A percentile compares a stretch with the other conserved stretches of the same genome.
These are phyloP conservation scores for Sarcophaga carnaria DNA, from an alignment of 2,888 invertebrate genomes.

Conservation along the genomic window DNA sequence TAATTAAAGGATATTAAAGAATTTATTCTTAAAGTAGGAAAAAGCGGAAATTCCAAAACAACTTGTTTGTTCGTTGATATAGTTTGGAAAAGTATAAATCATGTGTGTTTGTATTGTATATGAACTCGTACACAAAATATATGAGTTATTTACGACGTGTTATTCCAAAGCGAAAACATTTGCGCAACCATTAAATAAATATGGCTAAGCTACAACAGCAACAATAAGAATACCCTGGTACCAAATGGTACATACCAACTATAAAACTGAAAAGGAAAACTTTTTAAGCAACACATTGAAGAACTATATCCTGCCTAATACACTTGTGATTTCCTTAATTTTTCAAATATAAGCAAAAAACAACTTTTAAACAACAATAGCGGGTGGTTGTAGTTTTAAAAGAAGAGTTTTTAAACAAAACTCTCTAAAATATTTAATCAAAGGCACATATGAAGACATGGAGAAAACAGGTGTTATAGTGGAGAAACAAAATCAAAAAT, in stretches of 20 bases:
- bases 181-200: conserved; percentile 69
- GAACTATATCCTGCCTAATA: conserved; percentile 2
- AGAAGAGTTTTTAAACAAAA: conserved; percentile 17
- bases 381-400: not conserved
- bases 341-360: conserved; percentile 30
- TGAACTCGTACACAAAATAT: not conserved
- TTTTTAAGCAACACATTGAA: conserved; percentile 50
- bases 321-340: not conserved
- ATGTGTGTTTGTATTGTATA: conserved; percentile 21
- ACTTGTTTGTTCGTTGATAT: not conserved
- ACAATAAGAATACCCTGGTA: conserved; percentile 55
- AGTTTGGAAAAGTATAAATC: conserved; percentile 20
- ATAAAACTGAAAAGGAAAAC: conserved; percentile 23
- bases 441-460: not conserved
- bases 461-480: conserved; percentile 53
- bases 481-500: conserved; percentile 24
- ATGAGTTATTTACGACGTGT: conserved; percentile 67
- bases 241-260: conserved; percentile 66
- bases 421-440: conserved; percentile 28
- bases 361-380: conserved; percentile 22
- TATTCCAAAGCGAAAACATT: conserved; percentile 65
- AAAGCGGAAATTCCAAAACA: conserved; percentile 55
- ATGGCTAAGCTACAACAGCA: conserved; percentile 31
- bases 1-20: conserved; percentile 45
- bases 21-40: not conserved